A percentile compares a stretch with the other conserved stretches of the same genome.
phyloP scores from a whole-genome alignment of 92 coral and sea anemone genomes.

The Muricea muricata region DNA sequence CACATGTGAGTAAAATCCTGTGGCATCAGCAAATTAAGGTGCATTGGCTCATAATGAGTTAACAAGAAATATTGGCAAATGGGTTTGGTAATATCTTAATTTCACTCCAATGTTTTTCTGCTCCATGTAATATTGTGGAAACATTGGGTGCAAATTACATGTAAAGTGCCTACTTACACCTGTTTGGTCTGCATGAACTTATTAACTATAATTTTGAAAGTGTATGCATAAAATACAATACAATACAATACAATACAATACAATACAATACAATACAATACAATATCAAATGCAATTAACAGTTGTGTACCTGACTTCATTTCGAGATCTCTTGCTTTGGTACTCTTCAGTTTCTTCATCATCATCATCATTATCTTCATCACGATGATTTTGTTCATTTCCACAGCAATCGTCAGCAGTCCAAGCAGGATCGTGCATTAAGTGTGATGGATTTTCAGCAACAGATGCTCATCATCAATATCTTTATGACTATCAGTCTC shows the following conservation, averaged over 20 bases:
- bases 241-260: too few relatives aligned
- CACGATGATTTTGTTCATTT: not conserved
- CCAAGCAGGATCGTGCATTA: not conserved
- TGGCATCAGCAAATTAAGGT: too few relatives aligned
- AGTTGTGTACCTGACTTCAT: slow-evolving; percentile 8
- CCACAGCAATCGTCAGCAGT: not conserved
- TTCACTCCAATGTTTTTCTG: too few relatives aligned
- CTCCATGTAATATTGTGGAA: too few relatives aligned
- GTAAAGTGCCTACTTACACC: not conserved
- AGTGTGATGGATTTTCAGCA: not conserved
- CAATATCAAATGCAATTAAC: not conserved
- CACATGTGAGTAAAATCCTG: too few relatives aligned
- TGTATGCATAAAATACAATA: not conserved
- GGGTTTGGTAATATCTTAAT: too few relatives aligned
- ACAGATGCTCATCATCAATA: not conserved
- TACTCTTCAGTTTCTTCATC: not conserved
- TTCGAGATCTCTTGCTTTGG: not conserved
- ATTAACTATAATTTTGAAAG: not conserved
- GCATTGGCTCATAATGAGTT: too few relatives aligned
- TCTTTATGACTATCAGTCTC: not conserved
- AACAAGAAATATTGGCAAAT: too few relatives aligned
- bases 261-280: too few relatives aligned
- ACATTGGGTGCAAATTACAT: too few relatives aligned
- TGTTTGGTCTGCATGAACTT: not conserved
- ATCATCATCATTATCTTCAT: not conserved